phyloP scores from a whole-genome alignment of 1,140 invertebrate species.

The Ericerus pela region DNA sequence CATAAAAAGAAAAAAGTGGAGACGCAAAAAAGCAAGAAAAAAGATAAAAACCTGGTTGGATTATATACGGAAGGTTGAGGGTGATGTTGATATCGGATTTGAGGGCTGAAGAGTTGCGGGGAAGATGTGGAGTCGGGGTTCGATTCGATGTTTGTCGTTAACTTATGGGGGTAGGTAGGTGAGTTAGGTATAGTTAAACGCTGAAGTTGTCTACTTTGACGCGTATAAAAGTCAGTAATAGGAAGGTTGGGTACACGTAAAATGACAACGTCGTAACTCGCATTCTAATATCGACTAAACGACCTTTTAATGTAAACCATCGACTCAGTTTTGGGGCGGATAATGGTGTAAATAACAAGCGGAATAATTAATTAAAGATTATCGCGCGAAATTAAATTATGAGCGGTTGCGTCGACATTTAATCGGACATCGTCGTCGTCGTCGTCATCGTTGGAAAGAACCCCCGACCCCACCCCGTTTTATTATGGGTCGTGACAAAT shows the following conservation, averaged over 20 bases:
- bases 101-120: too few relatives aligned
- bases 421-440: background rate
- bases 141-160: too few relatives aligned
- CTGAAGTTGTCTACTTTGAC: background rate
- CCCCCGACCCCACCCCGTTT: too few relatives aligned
- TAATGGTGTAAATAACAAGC: background rate
- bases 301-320: slow-evolving; percentile 8
- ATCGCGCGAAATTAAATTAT: slow-evolving; percentile 1
- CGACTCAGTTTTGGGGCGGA: background rate
- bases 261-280: slow-evolving; percentile 9
- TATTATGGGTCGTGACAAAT: too few relatives aligned
- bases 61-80: too few relatives aligned
- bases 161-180: too few relatives aligned
- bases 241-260: background rate
- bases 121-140: too few relatives aligned
- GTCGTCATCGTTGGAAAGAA: too few relatives aligned
- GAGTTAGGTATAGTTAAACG: background rate
- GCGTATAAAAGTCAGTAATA: background rate
- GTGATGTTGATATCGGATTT: too few relatives aligned
- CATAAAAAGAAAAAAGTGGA: too few relatives aligned
- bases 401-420: background rate
- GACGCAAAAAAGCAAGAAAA: too few relatives aligned
- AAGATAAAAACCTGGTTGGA: too few relatives aligned
- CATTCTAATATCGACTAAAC: slow-evolving; percentile 7
- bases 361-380: slow-evolving; percentile 8